Evolutionary conservation across 2,888 invertebrate species (phyloP), one percentile per base, ranked within the genome.

Genomic region (Cryptus viduatorius): DNA sequence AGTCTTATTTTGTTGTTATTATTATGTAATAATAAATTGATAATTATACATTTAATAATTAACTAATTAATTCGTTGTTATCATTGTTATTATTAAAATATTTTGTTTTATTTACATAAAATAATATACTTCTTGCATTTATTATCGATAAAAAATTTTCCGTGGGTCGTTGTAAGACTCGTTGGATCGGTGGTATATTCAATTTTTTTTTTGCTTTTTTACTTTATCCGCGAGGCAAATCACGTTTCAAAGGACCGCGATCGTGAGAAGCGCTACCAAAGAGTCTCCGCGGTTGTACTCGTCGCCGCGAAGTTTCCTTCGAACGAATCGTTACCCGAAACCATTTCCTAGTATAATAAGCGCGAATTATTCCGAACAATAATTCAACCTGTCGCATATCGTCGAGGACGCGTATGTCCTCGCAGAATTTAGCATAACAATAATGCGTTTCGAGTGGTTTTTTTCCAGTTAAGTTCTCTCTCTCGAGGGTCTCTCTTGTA

Each of bases 241-340:
- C 83, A 80, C 80, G 83, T 84, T 77, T 48, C 67, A 53, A 46
- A 46, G 67, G 53, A 72, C 77, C 42, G n/a, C n/a, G 71, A 65
- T 83, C 83, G 83, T 77, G 83, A 77, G 76, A 84, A 64, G 77
- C 67, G 50, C 80, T 42, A 53, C 29, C 56, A 73, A 77, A 76
- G 37, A 37, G 37, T 37, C 37, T 37, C 37, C 37, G 37, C 37
- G 37, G 8, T 37, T 37, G 37, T 37, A 37, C 8, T 37, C 4
- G 37, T 37, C 7, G 37, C 4, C 37, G 7, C 37, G 4, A 37
- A 37, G 37, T 37, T 37, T 37, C 37, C 37, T 37, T 37, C 37
- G 37, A 37, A 37, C 37, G 37, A 37, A 50, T 50, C 50, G 3
- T 50, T 50, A 14, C 4, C 50, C 37, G 42, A 65, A 16, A 29